Base-by-base conservation (phyloP, 2,888 invertebrate species). In the Rhagonycha lutea region DNA sequence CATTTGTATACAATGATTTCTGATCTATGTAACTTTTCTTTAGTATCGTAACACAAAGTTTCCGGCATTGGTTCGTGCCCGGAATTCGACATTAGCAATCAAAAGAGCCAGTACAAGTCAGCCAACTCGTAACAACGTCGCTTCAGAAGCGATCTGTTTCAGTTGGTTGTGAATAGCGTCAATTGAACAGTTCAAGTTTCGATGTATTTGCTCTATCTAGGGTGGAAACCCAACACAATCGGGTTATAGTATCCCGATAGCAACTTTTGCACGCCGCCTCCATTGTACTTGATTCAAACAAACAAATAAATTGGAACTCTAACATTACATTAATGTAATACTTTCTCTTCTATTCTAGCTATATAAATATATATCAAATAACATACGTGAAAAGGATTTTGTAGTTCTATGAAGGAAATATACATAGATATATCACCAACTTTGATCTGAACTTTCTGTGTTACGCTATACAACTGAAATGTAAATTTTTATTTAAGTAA, bases 81-180 rank as follows among this genome's bases (percentile, higher is more conserved):
- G 61, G 76, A 76, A 76, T 76, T 70, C 69, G 68, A 76, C 76
- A 76, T 76, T 70, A 73, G 73, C 73, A 76, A 76, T 76, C 76
- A 76, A 76, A 76, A 71, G 73, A 73, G 70, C 69, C 63, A 68
- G 70, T 68, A 70, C 62, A 70, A 76, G 60, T 76, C 76, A 70
- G 69, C 76, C 70, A 76, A 76, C 76, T 76, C 73, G 70, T 73
- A 76, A 76, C 76, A 76, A 76, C 76, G 69, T 76, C 70, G 76
- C 76, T 76, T 76, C 73, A 76, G 70, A 70, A 73, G 70, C 62
- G 73, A 76, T 76, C 76, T 73, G 73, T 76, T 76, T 73, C 76
- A 76, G 76, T 73, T 76, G 70, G 70, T 70, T 67, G 67, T 76
- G 76, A 76, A 76, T 76, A 73, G 76, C 69, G 70, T 70, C 76